Percentiles rank a stretch among this genome's conserved stretches.
Conservation (phyloP, 2,888 invertebrate species). For the Agrotis ipsilon region DNA sequence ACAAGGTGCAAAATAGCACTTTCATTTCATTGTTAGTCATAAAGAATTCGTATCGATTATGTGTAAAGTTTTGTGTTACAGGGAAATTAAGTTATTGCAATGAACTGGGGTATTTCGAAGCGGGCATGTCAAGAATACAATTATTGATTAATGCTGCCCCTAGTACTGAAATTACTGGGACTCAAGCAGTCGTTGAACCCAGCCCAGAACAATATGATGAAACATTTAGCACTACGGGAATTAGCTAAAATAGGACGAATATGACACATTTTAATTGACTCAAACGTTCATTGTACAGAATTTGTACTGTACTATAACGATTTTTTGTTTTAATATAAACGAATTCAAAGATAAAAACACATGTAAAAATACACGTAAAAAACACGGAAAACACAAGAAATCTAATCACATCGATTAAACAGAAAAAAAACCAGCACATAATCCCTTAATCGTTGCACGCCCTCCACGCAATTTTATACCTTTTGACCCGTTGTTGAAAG, state of each 20-base stretch:
- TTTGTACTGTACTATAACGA: neutral
- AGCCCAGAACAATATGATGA: slow-evolving; percentile 28
- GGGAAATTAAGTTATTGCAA: slow-evolving; percentile 1
- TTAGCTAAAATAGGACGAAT: slow-evolving; percentile 54
- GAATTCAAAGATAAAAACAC: slow-evolving; percentile 15
- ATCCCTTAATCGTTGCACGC: slow-evolving; percentile 72
- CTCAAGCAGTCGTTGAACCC: slow-evolving; percentile 40
- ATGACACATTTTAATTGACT: slow-evolving; percentile 55
- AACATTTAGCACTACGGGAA: slow-evolving; percentile 48
- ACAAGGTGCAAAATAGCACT: slow-evolving; percentile 48
- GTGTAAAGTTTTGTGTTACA: slow-evolving; percentile 21
- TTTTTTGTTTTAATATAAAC: slow-evolving; percentile 3
- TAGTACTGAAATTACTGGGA: slow-evolving; percentile 19
- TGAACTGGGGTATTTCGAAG: slow-evolving; percentile 2
- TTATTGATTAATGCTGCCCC: slow-evolving; percentile 48
- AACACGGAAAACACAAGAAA: slow-evolving; percentile 20
- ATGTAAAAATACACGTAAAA: slow-evolving; percentile 27
- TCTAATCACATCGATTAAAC: slow-evolving; percentile 63
- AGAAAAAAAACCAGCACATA: slow-evolving; percentile 61
- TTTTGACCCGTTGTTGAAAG: slow-evolving; percentile 75
- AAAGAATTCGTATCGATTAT: slow-evolving; percentile 35
- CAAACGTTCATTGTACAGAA: slow-evolving; percentile 22
- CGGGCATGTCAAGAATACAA: slow-evolving; percentile 22
- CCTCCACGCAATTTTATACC: slow-evolving; percentile 78
- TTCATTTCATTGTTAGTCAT: slow-evolving; percentile 15